Conservation (phyloP, 2,797 vertebrate genomes). For the Tangara arthus region DNA sequence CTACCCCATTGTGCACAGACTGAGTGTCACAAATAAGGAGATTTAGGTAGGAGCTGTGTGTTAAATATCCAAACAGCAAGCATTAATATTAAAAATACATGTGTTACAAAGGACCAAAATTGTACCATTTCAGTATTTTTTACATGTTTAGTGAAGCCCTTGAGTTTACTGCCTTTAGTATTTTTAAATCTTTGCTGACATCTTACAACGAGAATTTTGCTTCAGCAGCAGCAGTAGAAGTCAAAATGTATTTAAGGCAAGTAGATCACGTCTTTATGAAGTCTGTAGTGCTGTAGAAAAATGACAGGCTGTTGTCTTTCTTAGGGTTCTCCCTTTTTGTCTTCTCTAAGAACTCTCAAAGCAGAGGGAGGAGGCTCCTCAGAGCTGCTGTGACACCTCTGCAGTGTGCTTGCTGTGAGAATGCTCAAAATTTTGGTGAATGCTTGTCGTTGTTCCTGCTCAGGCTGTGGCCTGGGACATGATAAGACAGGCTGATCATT, state of each 20-base stretch:
- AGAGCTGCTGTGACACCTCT: not conserved
- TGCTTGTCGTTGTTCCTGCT: not conserved
- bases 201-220: not conserved
- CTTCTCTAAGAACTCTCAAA: not conserved
- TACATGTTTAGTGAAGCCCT: not conserved
- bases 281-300: not conserved
- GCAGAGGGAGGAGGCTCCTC: not conserved
- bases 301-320: not conserved
- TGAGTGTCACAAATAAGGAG: not conserved
- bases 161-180: not conserved
- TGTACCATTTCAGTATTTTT: slow-evolving; percentile 15
- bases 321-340: not conserved
- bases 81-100: not conserved
- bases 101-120: not conserved
- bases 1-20: not conserved
- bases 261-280: not conserved
- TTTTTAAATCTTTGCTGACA: slow-evolving; percentile 18
- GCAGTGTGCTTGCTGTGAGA: not conserved
- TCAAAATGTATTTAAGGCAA: not conserved
- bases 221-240: not conserved
- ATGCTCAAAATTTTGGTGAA: not conserved
- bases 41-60: not conserved
- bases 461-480: not conserved
- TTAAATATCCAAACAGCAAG: not conserved
- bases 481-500: not conserved